A percentile compares a stretch with the other conserved stretches of the same genome.
These are phyloP conservation scores for Dipodomys stephensi DNA, from an alignment of 2,113 vertebrate genomes.

Conservation along the genomic window DNA sequence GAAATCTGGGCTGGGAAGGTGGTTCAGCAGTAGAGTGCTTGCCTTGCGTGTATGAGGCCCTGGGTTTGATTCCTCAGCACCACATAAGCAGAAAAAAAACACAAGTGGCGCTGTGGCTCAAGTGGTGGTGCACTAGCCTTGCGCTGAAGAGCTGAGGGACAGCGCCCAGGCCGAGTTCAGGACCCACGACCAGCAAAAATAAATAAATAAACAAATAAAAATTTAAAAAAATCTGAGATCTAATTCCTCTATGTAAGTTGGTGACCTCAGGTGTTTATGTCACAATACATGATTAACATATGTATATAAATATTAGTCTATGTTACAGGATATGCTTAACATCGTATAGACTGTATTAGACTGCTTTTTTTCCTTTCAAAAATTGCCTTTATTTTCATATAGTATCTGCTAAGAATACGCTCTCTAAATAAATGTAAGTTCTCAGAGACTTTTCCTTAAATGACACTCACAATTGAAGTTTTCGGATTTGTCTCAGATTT, in stretches of 20 bases:
- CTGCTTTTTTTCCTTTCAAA: neutral
- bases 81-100: too few relatives aligned
- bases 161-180: too few relatives aligned
- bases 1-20: too few relatives aligned
- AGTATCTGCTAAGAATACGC: neutral
- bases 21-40: too few relatives aligned
- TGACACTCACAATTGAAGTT: conserved; percentile 7
- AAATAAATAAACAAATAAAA: too few relatives aligned
- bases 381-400: neutral
- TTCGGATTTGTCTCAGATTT: conserved; percentile 39
- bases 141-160: too few relatives aligned
- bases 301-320: neutral
- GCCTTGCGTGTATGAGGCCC: too few relatives aligned
- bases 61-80: too few relatives aligned
- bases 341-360: neutral
- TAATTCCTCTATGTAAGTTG: neutral
- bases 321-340: neutral
- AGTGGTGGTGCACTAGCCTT: too few relatives aligned
- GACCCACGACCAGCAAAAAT: too few relatives aligned
- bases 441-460: conserved; percentile 33
- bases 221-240: too few relatives aligned
- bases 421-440: conserved; percentile 34
- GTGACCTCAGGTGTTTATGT: neutral
- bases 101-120: too few relatives aligned
- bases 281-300: neutral